phyloP scores from a whole-genome alignment of 2,113 vertebrate species.

The Atlantisia rogersi region DNA sequence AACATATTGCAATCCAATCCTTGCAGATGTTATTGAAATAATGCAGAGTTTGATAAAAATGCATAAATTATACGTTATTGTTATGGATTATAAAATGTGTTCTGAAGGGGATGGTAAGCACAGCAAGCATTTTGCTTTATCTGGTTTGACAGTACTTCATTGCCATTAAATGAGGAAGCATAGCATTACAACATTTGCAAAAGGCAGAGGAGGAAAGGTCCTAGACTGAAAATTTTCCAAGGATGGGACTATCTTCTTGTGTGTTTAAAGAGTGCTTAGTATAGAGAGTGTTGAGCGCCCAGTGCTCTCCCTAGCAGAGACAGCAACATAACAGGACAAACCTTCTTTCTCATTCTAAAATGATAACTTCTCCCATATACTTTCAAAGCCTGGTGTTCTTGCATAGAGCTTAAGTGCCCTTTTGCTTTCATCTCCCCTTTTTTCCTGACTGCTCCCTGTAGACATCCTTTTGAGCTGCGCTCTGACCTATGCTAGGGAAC shows the following conservation, averaged over 20 bases:
- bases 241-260: not conserved
- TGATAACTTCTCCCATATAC: not conserved
- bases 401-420: not conserved
- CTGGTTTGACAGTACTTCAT: not conserved
- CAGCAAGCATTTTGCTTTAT: slow-evolving; percentile 52
- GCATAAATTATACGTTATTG: slow-evolving; percentile 68
- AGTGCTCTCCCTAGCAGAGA: not conserved
- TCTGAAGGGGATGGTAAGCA: slow-evolving; percentile 51
- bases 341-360: not conserved
- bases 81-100: slow-evolving; percentile 49
- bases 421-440: not conserved
- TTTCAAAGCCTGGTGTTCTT: not conserved
- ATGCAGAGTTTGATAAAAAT: slow-evolving; percentile 61
- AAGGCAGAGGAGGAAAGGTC: not conserved
- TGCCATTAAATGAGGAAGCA: slow-evolving; percentile 12
- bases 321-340: not conserved
- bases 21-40: slow-evolving; percentile 60
- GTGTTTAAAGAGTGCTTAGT: not conserved
- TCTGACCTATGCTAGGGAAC: not conserved
- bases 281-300: not conserved
- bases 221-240: not conserved
- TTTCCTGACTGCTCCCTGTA: not conserved
- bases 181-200: not conserved
- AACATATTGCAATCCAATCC: slow-evolving; percentile 41
- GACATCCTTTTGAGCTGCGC: not conserved